A percentile compares a stretch with the other conserved stretches of the same genome.
phyloP scores from a whole-genome alignment of 2,113 vertebrate genomes.

The Eudyptes chrysolophus region DNA sequence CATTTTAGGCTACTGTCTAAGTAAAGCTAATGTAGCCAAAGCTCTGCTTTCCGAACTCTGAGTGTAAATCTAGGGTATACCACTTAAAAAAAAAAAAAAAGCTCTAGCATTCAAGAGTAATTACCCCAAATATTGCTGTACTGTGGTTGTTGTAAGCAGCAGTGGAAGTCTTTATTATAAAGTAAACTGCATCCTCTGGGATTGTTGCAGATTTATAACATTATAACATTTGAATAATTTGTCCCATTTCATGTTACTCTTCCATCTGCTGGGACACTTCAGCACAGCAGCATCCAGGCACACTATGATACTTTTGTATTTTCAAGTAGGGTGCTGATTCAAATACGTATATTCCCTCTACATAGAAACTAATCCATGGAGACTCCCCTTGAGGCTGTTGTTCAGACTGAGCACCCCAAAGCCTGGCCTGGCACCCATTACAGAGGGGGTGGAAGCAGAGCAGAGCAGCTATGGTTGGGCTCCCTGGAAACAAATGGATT shows the following conservation, averaged over 20 bases:
- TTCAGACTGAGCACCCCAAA: not conserved
- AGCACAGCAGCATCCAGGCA: not conserved
- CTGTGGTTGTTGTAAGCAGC: not conserved
- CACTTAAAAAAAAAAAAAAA: not conserved
- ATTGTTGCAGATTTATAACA: not conserved
- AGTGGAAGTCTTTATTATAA: not conserved
- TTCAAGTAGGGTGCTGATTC: not conserved
- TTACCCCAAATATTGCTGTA: not conserved
- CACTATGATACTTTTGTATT: not conserved
- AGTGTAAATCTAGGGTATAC: not conserved
- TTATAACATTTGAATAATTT: not conserved
- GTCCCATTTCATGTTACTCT: not conserved
- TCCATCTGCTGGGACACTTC: not conserved
- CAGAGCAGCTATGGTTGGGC: not conserved
- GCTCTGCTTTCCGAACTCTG: not conserved
- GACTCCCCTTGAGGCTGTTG: not conserved
- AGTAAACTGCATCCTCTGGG: not conserved
- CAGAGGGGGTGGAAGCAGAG: not conserved
- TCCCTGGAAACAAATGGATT: conserved; percentile 10
- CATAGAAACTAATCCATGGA: not conserved
- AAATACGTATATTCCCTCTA: not conserved
- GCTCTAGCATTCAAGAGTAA: not conserved
- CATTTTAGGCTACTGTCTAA: not conserved
- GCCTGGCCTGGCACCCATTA: not conserved
- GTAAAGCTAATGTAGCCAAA: not conserved